These are phyloP conservation scores for Ptychadena robeensis DNA, from an alignment of 2,797 vertebrate species.

Conservation along the genomic window DNA sequence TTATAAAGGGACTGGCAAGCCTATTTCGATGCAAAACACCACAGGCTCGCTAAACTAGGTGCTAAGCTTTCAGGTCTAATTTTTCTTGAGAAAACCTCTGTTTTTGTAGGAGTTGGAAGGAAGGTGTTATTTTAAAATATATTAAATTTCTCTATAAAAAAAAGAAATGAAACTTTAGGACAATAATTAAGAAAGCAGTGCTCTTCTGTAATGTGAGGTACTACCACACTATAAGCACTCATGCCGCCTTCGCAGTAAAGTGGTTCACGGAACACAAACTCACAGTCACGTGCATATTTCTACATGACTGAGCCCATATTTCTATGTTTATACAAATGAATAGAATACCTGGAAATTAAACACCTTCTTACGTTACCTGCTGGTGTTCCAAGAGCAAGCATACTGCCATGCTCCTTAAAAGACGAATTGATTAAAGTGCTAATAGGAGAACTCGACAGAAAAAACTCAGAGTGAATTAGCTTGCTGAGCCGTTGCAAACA, in stretches of 20 bases:
- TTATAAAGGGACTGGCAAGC: background rate
- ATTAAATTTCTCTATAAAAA: conserved; percentile 51
- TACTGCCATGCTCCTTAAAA: conserved; percentile 66
- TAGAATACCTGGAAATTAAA: conserved; percentile 71
- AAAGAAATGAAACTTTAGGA: conserved; percentile 54
- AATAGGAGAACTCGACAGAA: conserved; percentile 68
- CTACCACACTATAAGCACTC: conserved; percentile 43
- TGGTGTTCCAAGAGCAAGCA: conserved; percentile 60
- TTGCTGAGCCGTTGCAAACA: conserved; percentile 74
- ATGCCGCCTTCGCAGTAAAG: conserved; percentile 45
- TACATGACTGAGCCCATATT: conserved; percentile 60
- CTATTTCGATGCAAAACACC: conserved; percentile 4
- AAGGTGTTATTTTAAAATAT: conserved; percentile 55
- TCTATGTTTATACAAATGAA: conserved; percentile 69
- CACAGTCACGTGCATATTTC: conserved; percentile 49
- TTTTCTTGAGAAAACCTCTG: conserved; percentile 42
- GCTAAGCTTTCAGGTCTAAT: conserved; percentile 39
- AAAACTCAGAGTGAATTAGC: conserved; percentile 76
- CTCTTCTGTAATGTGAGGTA: conserved; percentile 35
- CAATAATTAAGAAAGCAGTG: conserved; percentile 49
- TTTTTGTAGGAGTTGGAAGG: conserved; percentile 40
- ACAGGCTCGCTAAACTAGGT: conserved; percentile 13
- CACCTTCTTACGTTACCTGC: conserved; percentile 70
- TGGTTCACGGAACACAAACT: conserved; percentile 43
- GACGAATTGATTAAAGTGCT: conserved; percentile 71